Evolutionary conservation across 2,888 invertebrate genomes (phyloP), one percentile per base, ranked within the genome.

Genomic region (Odontocolon sp.): DNA sequence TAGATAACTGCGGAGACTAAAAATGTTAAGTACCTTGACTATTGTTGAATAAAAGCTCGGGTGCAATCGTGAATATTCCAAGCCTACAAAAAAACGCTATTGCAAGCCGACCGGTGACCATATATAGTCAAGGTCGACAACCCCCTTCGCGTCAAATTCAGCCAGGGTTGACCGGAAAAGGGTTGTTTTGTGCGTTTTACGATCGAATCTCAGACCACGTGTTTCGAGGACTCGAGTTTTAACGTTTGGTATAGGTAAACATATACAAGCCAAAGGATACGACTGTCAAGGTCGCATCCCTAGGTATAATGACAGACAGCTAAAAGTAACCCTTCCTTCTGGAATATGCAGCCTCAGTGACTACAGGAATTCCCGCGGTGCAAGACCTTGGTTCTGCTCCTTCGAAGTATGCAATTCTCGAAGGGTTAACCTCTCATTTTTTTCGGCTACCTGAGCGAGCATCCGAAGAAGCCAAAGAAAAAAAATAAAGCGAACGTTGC

Each of bases 251-350:
- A 64, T 57, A 3, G n/a, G n/a, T n/a, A n/a, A n/a, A n/a, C n/a
- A n/a, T n/a, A n/a, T n/a, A n/a, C n/a, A n/a, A n/a, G n/a, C n/a
- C n/a, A n/a, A n/a, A n/a, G n/a, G n/a, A 14, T 33, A 38, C 11
- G 42, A 54, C 47, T 54, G 64, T 80, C 82, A 83, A 84, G 84
- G 84, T 80, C 82, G 70, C 45, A 26, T 47, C 70, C 63, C 45
- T 78, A n/a, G 33, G 38, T 47, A 73, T 67, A 67, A 71, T 63
- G 75, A 64, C 47, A 68, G 66, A 72, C 68, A 63, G 71, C 33
- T 73, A 64, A 61, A 71, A 77, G 36, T 85, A 87, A 87, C 85
- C 87, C 87, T 87, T 86, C 75, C 85, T 87, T 85, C 85, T 85
- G 86, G 80, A 69, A 76, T 69, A 59, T 45, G 9, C 36, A 38